A percentile compares a stretch with the other conserved stretches of the same genome.
phyloP scores from a whole-genome alignment of 2,113 vertebrate genomes.

The Pleuronectes platessa region DNA sequence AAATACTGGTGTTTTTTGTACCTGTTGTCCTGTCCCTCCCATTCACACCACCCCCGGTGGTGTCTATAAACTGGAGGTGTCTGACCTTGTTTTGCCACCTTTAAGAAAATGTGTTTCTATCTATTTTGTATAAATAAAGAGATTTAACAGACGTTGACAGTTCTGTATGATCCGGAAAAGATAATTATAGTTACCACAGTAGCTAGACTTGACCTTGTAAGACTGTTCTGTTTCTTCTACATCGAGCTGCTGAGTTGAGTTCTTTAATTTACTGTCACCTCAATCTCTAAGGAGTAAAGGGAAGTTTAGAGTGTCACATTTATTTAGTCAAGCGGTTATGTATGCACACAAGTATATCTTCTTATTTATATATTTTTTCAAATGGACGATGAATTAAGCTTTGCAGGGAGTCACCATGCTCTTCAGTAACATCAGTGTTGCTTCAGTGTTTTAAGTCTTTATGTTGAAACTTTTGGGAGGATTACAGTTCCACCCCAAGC shows the following conservation, averaged over 20 bases:
- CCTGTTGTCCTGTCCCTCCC: background rate
- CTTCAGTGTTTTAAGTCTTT: slow-evolving; percentile 21
- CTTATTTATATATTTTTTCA: background rate
- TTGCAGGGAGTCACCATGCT: background rate
- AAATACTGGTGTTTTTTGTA: background rate
- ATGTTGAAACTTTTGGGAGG: slow-evolving; percentile 26
- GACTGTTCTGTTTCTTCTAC: background rate
- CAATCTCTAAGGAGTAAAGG: background rate
- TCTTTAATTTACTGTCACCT: slow-evolving; percentile 10
- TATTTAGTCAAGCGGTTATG: background rate
- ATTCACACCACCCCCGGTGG: background rate
- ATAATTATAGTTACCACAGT: background rate
- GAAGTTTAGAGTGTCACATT: background rate
- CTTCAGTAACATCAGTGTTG: background rate
- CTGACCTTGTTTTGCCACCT: background rate
- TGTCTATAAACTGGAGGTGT: background rate
- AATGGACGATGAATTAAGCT: background rate
- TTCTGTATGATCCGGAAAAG: background rate
- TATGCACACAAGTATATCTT: background rate
- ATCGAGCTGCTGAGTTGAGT: background rate
- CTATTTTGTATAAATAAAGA: background rate
- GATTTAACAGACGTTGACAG: background rate
- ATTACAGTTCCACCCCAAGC: slow-evolving; percentile 50
- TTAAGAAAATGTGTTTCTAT: background rate
- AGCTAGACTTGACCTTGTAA: background rate